Evolutionary conservation across 2,888 invertebrate genomes (phyloP).

Genomic region (Cheiracanthium punctorium): DNA sequence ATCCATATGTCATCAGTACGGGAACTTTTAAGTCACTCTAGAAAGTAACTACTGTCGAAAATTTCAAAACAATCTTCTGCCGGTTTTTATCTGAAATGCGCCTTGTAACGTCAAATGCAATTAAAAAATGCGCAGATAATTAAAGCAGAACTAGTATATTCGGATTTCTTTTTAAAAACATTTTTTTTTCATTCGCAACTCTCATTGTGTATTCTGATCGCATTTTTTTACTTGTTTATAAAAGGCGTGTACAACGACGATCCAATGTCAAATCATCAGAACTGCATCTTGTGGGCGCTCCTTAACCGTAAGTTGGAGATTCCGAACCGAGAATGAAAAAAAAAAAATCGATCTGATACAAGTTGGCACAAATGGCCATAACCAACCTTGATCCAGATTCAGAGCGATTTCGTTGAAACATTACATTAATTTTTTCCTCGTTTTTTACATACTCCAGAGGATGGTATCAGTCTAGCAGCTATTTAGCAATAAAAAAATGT

Average conservation of each 20-base stretch:
- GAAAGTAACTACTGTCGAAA: no score
- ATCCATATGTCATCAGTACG: no score
- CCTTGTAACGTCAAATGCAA: not conserved
- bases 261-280: constrained; percentile 57
- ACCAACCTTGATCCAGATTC: constrained; percentile 63
- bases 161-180: no score
- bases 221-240: constrained; percentile 56
- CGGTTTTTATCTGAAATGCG: no score
- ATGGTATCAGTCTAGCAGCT: not conserved
- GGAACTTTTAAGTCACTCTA: no score
- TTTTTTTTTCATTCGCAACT: not conserved
- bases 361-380: constrained; percentile 64
- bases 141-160: no score
- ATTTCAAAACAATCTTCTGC: no score
- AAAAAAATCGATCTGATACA: constrained; percentile 11
- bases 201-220: constrained; percentile 55
- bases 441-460: constrained; percentile 17
- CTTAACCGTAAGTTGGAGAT: constrained; percentile 16
- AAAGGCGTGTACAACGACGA: constrained; percentile 63
- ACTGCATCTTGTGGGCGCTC: constrained; percentile 65
- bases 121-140: no score
- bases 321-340: constrained; percentile 3
- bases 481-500: not conserved
- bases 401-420: constrained; percentile 23
- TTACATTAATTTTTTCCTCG: constrained; percentile 24